Conservation (phyloP, 2,113 vertebrate genomes). For the Emydocephalus ijimae region DNA sequence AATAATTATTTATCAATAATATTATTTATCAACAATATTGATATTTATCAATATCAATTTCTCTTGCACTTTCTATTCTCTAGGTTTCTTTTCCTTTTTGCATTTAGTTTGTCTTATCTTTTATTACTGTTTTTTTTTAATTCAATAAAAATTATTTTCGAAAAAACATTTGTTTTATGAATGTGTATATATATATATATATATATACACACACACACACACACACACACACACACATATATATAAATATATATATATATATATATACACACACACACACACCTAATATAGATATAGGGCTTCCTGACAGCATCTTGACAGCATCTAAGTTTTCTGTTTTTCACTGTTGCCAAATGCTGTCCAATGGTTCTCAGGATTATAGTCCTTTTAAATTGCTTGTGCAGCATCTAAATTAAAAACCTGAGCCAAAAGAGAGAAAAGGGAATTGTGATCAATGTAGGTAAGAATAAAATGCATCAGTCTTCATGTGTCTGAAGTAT, state of each 20-base stretch:
- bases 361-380: constrained; percentile 36
- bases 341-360: constrained; percentile 29
- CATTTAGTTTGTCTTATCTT: not conserved
- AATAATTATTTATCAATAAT: too few relatives aligned
- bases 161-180: not conserved
- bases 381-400: constrained; percentile 43
- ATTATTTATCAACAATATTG: not conserved
- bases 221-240: too few relatives aligned
- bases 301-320: not conserved
- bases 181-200: too few relatives aligned
- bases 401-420: constrained; percentile 53
- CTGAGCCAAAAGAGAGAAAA: constrained; percentile 21
- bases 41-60: too few relatives aligned
- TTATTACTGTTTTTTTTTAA: not conserved
- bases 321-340: not conserved
- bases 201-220: too few relatives aligned
- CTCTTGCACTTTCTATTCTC: not conserved
- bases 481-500: constrained; percentile 41
- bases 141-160: not conserved
- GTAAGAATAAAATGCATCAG: constrained; percentile 27
- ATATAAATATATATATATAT: too few relatives aligned
- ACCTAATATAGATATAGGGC: not conserved
- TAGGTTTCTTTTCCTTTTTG: not conserved
- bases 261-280: too few relatives aligned
- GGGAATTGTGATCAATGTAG: constrained; percentile 34